Base-by-base conservation (phyloP, 2,113 vertebrate species). In the Desmodus rotundus region DNA sequence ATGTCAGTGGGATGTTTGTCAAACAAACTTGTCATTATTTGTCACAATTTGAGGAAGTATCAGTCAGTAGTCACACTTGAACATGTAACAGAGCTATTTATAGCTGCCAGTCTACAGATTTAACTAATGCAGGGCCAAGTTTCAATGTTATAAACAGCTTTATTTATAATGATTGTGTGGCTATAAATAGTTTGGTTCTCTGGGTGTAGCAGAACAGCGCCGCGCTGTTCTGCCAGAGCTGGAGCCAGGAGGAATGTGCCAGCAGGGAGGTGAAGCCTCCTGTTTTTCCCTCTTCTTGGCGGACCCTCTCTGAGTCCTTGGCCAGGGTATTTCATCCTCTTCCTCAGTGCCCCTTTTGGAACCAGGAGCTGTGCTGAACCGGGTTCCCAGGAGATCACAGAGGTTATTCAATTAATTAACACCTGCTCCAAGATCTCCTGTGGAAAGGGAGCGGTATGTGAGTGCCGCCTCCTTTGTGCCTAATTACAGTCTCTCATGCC, bases 21-120 rank as follows among this genome's bases (percentile, higher is more conserved):
- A 97, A 97, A 97, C 97, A 97, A 94, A 98, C 93, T 97, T 98
- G 96, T 98, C 97, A 98, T 96, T 97, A 96, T 97, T 97, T 97
- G 97, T 98, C 97, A 97, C 96, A 95, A 96, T 97, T 96, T 97
- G 96, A 96, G 97, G 97, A 97, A 95, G 89, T 94, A 96, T 89
- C 74, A 94, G 96, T 96, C 96, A 96, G 87, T 95, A 85, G 88
- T 93, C 95, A 96, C 95, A 96, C 96, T 96, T 43, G 52, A 85
- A 89, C 43, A 3, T 89, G 81, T 89, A 95, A 93, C 94, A 67
- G 81, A 87, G 97, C 94, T 97, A 97, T 97, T 97, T 97, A 97
- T 97, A 98, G 96, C 95, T 93, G 93, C 91, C 97, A 96, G 87
- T 54, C 61, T 87, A 73, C 65, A 85, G 87, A 87, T 96, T 95